phyloP scores from a whole-genome alignment of 35 echinoderm and acorn worm species.

The Heliocidaris erythrogramma region DNA sequence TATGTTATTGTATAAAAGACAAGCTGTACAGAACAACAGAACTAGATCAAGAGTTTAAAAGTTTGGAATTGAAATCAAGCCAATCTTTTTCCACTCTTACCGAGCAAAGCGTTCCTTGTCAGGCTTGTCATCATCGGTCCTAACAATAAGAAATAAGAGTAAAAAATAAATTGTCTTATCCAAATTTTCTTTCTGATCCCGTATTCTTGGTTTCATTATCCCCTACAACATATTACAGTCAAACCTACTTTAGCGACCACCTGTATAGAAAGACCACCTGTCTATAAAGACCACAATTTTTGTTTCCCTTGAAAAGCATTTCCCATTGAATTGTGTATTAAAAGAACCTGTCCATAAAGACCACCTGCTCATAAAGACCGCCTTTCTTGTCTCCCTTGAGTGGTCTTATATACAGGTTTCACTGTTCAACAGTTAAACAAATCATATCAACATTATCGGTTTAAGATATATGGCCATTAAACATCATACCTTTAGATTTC shows the following conservation, averaged over 20 bases:
- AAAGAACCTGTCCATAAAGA: too few relatives aligned
- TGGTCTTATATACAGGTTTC: too few relatives aligned
- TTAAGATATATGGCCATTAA: background rate
- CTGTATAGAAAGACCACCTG: too few relatives aligned
- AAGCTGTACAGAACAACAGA: background rate
- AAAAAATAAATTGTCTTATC: background rate
- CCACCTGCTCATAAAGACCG: too few relatives aligned
- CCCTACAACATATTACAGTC: background rate
- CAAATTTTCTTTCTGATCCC: background rate
- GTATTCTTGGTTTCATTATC: background rate
- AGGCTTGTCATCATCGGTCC: slow-evolving; percentile 74
- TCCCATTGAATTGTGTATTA: too few relatives aligned
- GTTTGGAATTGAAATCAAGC: slow-evolving; percentile 19
- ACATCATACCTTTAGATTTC: background rate
- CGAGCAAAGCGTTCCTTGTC: slow-evolving; percentile 79
- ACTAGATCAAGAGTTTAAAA: background rate
- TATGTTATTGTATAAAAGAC: background rate
- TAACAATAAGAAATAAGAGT: slow-evolving; percentile 47
- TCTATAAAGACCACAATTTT: too few relatives aligned
- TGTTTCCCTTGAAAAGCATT: too few relatives aligned
- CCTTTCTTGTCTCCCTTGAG: too few relatives aligned
- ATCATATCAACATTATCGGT: background rate
- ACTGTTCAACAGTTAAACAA: background rate
- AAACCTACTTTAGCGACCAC: too few relatives aligned
- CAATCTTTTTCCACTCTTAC: slow-evolving; percentile 49